These are phyloP conservation scores for Stenotaenia linearis DNA, from an alignment of 2,888 invertebrate genomes.

Conservation along the genomic window DNA sequence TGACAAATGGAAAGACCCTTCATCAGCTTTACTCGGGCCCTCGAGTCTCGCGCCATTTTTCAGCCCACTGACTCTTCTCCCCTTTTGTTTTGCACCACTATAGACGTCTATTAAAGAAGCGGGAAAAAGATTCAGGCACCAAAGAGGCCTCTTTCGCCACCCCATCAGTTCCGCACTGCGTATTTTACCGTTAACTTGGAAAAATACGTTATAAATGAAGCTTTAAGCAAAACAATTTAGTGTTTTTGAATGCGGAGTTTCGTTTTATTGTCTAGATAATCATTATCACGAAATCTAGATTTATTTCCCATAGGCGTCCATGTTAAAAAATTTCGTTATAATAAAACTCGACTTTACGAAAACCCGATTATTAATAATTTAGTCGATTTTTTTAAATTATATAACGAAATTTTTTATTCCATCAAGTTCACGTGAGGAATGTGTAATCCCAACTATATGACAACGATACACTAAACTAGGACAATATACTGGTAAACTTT, in stretches of 20 bases:
- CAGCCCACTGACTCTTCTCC: constrained; percentile 7
- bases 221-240: not conserved
- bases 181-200: not conserved
- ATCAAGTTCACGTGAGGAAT: no score
- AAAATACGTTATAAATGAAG: not conserved
- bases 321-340: no score
- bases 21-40: constrained; percentile 2
- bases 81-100: not conserved
- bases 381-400: no score
- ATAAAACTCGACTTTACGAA: no score
- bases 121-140: not conserved
- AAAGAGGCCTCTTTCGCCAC: not conserved
- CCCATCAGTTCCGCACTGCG: not conserved
- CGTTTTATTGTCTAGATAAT: not conserved
- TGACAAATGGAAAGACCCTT: constrained; percentile 27
- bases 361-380: no score
- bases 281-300: no score
- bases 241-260: not conserved
- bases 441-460: no score
- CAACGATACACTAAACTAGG: no score
- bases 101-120: not conserved
- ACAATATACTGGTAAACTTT: no score
- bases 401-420: no score
- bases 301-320: no score
- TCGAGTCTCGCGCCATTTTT: constrained; percentile 24